Conservation (phyloP, 2,113 vertebrate genomes). For the Machaerirhynchus nigripectus region DNA sequence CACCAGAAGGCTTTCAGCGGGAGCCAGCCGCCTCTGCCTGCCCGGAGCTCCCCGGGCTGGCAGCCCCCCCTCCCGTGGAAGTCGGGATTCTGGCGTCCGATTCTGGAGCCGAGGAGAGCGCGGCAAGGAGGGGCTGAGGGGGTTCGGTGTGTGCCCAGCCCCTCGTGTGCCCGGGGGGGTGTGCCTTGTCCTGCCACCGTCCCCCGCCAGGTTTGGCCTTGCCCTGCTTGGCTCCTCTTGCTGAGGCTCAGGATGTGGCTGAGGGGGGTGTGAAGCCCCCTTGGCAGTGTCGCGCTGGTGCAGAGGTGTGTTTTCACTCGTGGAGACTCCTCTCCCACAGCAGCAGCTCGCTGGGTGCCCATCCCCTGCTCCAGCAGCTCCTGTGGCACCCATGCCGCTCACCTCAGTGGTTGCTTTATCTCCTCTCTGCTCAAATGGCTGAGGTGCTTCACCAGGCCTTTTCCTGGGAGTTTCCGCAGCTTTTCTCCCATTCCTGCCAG, state of each 20-base stretch:
- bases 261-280: not conserved
- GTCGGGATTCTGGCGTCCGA: not conserved
- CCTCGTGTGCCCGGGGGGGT: accelerated
- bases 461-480: not conserved
- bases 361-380: not conserved
- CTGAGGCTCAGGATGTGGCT: not conserved
- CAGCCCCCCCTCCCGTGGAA: not conserved
- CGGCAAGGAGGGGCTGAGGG: not conserved
- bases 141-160: not conserved
- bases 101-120: not conserved
- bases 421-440: not conserved
- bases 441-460: not conserved
- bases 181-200: not conserved
- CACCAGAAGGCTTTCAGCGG: constrained; percentile 4
- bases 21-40: not conserved
- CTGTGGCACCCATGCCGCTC: not conserved
- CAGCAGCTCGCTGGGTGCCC: not conserved
- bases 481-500: not conserved
- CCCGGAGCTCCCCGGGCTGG: not conserved
- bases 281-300: accelerated
- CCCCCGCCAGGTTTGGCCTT: not conserved
- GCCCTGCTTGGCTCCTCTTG: accelerated
- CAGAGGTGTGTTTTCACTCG: not conserved
- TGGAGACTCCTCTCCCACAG: not conserved
- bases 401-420: not conserved